These are phyloP conservation scores for Sebastes paucispinis DNA, from an alignment of 2,797 vertebrate species.

Conservation along the genomic window DNA sequence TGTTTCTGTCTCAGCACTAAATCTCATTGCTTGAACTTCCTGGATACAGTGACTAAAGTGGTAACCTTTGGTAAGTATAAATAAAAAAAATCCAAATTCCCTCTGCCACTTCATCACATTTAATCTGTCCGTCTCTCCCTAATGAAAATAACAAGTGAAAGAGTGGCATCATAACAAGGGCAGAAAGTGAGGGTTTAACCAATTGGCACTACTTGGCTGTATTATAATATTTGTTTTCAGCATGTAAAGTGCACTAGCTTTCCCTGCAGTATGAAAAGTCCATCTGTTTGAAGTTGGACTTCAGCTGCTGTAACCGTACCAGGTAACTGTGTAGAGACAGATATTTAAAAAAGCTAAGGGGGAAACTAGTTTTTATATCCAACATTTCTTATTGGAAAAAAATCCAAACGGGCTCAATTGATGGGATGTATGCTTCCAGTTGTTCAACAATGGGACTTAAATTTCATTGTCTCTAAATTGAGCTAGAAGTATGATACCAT, in stretches of 20 bases:
- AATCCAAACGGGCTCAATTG: slow-evolving; percentile 1
- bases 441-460: slow-evolving; percentile 24
- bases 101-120: neutral
- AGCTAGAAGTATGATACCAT: no score
- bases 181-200: no score
- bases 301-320: slow-evolving; percentile 73
- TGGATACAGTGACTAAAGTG: neutral
- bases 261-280: slow-evolving; percentile 66
- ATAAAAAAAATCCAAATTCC: neutral
- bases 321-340: slow-evolving; percentile 32
- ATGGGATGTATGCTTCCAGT: slow-evolving; percentile 51
- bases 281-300: slow-evolving; percentile 51
- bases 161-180: no score
- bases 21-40: neutral
- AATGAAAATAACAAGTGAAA: no score
- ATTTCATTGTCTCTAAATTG: no score
- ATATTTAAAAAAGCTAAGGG: slow-evolving; percentile 22
- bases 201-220: slow-evolving; percentile 48
- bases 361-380: slow-evolving; percentile 19
- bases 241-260: slow-evolving; percentile 55
- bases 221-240: slow-evolving; percentile 52
- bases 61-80: neutral
- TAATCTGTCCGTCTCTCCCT: neutral
- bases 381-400: slow-evolving; percentile 36
- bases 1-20: neutral